Percentiles rank a stretch among this genome's conserved stretches.
These are phyloP conservation scores for Drosophila mimetica DNA, from an alignment of 2,888 invertebrate genomes.

Conservation along the genomic window DNA sequence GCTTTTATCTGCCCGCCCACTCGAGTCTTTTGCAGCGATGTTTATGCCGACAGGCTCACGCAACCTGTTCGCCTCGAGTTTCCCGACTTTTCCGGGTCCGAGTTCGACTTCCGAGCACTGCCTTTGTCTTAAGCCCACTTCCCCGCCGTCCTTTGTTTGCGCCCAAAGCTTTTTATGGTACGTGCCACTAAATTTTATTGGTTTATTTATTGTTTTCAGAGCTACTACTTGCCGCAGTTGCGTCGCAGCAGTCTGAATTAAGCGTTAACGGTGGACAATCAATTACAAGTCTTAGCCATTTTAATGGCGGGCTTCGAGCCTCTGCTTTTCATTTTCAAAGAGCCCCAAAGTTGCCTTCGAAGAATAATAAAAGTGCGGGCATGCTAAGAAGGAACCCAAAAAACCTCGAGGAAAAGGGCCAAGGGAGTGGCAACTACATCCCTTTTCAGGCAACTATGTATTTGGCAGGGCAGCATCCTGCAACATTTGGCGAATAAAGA, in stretches of 20 bases:
- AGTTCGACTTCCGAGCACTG: conserved; percentile 41
- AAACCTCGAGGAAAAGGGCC: conserved; percentile 18
- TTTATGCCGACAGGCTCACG: conserved; percentile 35
- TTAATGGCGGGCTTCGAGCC: conserved; percentile 38
- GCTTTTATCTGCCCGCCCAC: conserved; percentile 12
- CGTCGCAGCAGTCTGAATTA: conserved; percentile 39
- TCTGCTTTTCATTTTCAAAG: conserved; percentile 10
- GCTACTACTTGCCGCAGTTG: conserved; percentile 55
- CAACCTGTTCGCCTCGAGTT: conserved; percentile 11
- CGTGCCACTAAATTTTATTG: conserved; percentile 68
- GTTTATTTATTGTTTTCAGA: conserved; percentile 69
- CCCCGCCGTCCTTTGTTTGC: conserved; percentile 24
- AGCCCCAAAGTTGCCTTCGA: not conserved
- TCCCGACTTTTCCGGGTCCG: conserved; percentile 18
- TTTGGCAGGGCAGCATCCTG: conserved; percentile 29
- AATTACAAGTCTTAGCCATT: conserved; percentile 61
- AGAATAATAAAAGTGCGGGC: conserved; percentile 1
- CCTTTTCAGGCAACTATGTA: conserved; percentile 24
- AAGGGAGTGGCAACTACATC: not conserved
- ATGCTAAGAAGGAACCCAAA: conserved; percentile 18
- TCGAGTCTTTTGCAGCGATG: conserved; percentile 37
- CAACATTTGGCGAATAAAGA: conserved; percentile 22
- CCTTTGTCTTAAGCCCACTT: conserved; percentile 40
- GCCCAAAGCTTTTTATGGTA: conserved; percentile 48
- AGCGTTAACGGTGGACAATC: conserved; percentile 54